Conservation (phyloP, 2,113 vertebrate genomes). For the Spilogale gracilis region DNA sequence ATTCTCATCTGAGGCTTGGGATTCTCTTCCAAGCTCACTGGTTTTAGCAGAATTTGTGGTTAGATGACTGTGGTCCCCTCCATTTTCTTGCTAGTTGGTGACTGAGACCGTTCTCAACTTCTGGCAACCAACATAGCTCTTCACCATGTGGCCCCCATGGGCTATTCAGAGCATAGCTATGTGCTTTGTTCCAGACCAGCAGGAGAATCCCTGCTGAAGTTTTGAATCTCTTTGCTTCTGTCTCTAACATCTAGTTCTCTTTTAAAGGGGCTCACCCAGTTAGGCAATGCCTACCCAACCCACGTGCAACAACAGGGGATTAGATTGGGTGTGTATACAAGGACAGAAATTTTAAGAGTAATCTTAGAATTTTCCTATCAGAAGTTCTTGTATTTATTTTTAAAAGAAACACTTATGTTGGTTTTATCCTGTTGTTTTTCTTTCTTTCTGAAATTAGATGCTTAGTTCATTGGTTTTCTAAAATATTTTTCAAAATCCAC, state of each 20-base stretch:
- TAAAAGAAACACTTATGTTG: not conserved
- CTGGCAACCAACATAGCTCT: not conserved
- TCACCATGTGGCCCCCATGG: not conserved
- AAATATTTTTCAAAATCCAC: conserved; percentile 5
- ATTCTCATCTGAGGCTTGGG: not conserved
- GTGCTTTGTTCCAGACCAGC: not conserved
- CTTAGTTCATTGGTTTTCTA: conserved; percentile 13
- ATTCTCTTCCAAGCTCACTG: not conserved
- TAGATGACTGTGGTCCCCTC: not conserved
- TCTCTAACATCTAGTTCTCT: not conserved
- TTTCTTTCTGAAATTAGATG: conserved; percentile 3
- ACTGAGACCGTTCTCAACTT: not conserved
- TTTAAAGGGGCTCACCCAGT: not conserved
- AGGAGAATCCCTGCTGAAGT: not conserved
- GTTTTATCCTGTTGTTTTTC: conserved; percentile 21
- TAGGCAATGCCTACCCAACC: not conserved
- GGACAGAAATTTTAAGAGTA: not conserved
- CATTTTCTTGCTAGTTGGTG: not conserved
- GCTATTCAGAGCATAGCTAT: not conserved
- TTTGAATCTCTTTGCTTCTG: not conserved
- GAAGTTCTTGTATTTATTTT: not conserved
- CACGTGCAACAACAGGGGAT: not conserved
- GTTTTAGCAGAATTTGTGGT: not conserved
- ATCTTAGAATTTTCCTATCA: not conserved
- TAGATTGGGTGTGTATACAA: not conserved